Conservation (phyloP, 2,113 vertebrate genomes). For the Tamias sibiricus region DNA sequence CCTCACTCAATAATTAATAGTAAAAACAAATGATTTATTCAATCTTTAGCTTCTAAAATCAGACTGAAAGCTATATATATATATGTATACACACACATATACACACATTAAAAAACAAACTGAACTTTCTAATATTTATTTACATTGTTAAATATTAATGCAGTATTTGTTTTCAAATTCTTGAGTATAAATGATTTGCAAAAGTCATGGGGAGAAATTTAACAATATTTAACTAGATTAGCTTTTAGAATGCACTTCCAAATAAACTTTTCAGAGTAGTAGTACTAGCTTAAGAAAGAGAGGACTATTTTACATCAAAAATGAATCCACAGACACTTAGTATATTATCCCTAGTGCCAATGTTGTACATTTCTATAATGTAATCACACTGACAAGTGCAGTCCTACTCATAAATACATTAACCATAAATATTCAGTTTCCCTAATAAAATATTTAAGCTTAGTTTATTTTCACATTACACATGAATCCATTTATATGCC, state of each 20-base stretch:
- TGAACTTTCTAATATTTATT: not conserved
- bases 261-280: not conserved
- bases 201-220: slow-evolving; percentile 11
- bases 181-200: not conserved
- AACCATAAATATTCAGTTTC: slow-evolving; percentile 42
- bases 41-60: not conserved
- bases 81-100: not conserved
- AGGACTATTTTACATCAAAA: slow-evolving; percentile 19
- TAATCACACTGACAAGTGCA: slow-evolving; percentile 55
- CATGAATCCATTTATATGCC: slow-evolving; percentile 59
- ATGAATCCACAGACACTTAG: not conserved
- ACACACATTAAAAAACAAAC: not conserved
- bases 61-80: not conserved
- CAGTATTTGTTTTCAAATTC: not conserved
- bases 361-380: slow-evolving; percentile 47
- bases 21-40: not conserved
- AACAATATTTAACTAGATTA: not conserved
- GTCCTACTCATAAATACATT: not conserved
- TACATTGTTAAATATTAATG: not conserved
- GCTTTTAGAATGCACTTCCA: not conserved
- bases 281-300: not conserved
- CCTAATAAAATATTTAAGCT: slow-evolving; percentile 73
- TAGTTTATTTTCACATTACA: slow-evolving; percentile 13
- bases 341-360: not conserved
- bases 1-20: not conserved